Evolutionary conservation across 1,140 invertebrate genomes (phyloP).

Genomic region (Antheraea pernyi): DNA sequence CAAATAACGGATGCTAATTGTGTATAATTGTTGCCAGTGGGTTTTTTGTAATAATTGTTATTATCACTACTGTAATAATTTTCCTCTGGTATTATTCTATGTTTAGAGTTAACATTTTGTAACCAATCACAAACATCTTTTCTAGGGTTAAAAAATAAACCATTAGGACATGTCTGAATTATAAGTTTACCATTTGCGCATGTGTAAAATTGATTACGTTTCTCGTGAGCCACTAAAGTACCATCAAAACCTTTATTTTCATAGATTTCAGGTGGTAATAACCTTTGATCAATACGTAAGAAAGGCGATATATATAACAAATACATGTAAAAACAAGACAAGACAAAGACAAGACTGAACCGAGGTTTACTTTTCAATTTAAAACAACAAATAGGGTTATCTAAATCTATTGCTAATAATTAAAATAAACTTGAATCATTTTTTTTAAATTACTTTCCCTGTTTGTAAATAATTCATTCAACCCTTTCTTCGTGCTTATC

Average conservation of each 20-base stretch:
- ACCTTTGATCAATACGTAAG: too few species aligned
- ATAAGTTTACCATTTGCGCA: slow-evolving; percentile 35
- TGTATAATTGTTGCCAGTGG: slow-evolving; percentile 19
- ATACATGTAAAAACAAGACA: too few species aligned
- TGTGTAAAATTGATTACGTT: slow-evolving; percentile 49
- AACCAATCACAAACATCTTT: slow-evolving; percentile 81
- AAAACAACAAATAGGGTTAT: too few species aligned
- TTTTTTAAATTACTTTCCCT: too few species aligned
- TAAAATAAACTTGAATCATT: too few species aligned
- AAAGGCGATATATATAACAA: too few species aligned
- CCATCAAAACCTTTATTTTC: slow-evolving; percentile 28
- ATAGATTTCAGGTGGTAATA: slow-evolving; percentile 36
- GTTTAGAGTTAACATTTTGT: slow-evolving; percentile 68
- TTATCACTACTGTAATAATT: slow-evolving; percentile 8
- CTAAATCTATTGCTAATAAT: too few species aligned
- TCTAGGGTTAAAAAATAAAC: slow-evolving; percentile 79
- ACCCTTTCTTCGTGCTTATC: slow-evolving; percentile 5
- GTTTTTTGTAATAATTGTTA: slow-evolving; percentile 3
- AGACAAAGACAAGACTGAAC: too few species aligned
- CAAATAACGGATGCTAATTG: slow-evolving; percentile 32
- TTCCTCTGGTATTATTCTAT: slow-evolving; percentile 23
- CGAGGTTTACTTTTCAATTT: too few species aligned
- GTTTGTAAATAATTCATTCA: neutral
- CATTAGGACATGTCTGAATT: slow-evolving; percentile 55
- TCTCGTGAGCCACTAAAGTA: slow-evolving; percentile 5